Base-by-base conservation (phyloP, 1,140 invertebrate genomes). In the Euwallacea similis region DNA sequence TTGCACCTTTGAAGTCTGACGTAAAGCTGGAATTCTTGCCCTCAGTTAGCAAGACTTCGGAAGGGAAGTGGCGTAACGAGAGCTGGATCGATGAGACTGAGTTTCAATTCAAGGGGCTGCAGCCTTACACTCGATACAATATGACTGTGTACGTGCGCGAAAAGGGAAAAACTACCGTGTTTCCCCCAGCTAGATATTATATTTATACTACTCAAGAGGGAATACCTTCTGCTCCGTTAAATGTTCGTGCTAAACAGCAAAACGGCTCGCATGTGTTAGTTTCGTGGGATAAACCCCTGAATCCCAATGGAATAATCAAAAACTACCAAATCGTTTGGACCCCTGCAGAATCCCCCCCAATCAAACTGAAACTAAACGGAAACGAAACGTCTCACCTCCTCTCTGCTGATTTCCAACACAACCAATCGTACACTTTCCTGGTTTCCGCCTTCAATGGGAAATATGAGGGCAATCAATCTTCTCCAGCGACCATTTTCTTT, bases 41-140 rank as follows among this genome's bases (percentile, higher is more conserved):
- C 0, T 86, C 88, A 0, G 87, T 87, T 42, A 73, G 76, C 43
- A 77, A 82, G 75, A 63, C 74, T 6, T 73, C 74, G 33, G 69
- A 77, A 3, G 78, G 78, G 16, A 73, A 80, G 0, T 90, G 88
- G 89, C 83, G 74, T 9, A 89, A 90, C 76, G 78, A 81, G 13
- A 84, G 77, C 6, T 90, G 88, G 89, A 86, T 82, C 50, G 79
- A 84, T 7, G 80, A 82, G 2, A 83, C 78, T 2, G 80, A 82
- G 15, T 87, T 85, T 77, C 84, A 82, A 63, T 92, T 94, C 76
- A 86, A 81, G 0, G 80, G 86, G 66, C 81, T 94, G 2, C 82
- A 86, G 69, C 88, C 93, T 0, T 91, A 83, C 73, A 93, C 91
- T 0, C 79, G 82, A 0, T 94, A 94, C 77, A 92, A 93, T 75